These are phyloP conservation scores for Hassar affinis DNA, from an alignment of 2,113 vertebrate genomes.

Conservation along the genomic window DNA sequence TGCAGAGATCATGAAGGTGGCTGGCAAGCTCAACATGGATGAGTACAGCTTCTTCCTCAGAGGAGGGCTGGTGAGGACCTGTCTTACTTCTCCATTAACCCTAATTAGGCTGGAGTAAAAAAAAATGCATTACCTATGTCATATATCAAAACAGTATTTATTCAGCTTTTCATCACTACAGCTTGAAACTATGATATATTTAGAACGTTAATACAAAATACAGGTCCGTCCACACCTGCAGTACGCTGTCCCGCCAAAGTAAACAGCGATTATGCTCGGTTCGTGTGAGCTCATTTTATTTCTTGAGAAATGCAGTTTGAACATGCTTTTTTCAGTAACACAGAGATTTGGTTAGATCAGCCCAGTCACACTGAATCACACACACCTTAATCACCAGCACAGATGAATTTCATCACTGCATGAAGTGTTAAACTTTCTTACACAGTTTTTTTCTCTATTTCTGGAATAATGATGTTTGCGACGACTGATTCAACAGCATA, in stretches of 20 bases:
- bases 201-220: not conserved
- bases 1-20: constrained; percentile 81
- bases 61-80: constrained; percentile 80
- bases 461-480: not conserved
- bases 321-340: not conserved
- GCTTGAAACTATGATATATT: not conserved
- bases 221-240: not conserved
- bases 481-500: not conserved
- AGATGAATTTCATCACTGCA: not conserved
- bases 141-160: not conserved
- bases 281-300: not conserved
- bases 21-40: constrained; percentile 82
- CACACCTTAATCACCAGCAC: not conserved
- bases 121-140: not conserved
- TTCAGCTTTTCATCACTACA: not conserved
- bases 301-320: not conserved
- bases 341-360: not conserved
- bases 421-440: not conserved
- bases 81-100: not conserved
- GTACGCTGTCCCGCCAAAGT: not conserved
- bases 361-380: not conserved
- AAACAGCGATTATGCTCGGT: not conserved
- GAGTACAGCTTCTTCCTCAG: constrained; percentile 87
- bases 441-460: not conserved
- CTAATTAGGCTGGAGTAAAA: not conserved